phyloP scores from a whole-genome alignment of 2,113 vertebrate genomes.

The Diphyllodes magnificus region DNA sequence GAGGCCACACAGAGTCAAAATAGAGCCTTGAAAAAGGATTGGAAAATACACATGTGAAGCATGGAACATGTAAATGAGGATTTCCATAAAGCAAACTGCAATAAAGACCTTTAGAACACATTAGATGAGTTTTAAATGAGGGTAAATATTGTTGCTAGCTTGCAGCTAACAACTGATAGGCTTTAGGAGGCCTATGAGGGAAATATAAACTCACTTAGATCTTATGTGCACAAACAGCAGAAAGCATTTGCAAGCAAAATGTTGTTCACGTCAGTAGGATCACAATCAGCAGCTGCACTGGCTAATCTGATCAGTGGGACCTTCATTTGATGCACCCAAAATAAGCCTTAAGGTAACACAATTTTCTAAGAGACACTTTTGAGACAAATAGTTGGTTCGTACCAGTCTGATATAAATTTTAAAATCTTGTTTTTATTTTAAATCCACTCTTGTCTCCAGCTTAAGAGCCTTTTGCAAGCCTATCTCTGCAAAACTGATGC shows the following conservation, averaged over 20 bases:
- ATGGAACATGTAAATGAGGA: not conserved
- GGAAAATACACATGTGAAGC: not conserved
- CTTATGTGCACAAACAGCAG: not conserved
- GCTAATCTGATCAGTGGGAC: not conserved
- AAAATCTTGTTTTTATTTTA: not conserved
- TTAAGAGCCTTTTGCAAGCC: not conserved
- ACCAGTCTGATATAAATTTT: not conserved
- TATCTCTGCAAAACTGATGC: not conserved
- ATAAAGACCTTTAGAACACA: not conserved
- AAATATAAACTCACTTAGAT: not conserved
- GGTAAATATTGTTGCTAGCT: constrained; percentile 1
- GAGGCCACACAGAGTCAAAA: not conserved
- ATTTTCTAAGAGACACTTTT: not conserved
- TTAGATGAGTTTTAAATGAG: not conserved
- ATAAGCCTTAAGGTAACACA: not conserved
- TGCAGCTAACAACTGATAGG: not conserved
- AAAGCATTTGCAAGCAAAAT: not conserved
- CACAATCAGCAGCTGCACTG: not conserved
- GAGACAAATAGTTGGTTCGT: not conserved
- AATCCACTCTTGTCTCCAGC: not conserved
- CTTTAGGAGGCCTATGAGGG: not conserved
- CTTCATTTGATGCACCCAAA: not conserved
- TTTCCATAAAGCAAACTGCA: not conserved
- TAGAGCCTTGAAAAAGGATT: not conserved
- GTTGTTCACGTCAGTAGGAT: not conserved